A percentile compares a stretch with the other conserved stretches of the same genome.
These are phyloP conservation scores for Tarsius wallacei DNA, from an alignment of 2,797 vertebrate genomes.

Conservation along the genomic window DNA sequence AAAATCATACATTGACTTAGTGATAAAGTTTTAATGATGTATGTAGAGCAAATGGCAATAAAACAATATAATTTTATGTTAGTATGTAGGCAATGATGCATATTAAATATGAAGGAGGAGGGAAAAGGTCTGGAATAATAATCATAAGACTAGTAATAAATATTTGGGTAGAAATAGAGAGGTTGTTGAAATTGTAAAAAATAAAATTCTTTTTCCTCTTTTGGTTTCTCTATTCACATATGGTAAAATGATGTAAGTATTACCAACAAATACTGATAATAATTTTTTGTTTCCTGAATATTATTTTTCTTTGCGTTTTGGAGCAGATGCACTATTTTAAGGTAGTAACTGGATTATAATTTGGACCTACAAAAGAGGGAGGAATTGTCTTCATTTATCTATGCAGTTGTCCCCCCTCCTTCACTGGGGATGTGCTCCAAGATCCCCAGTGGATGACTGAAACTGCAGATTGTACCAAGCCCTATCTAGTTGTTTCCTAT, in stretches of 20 bases:
- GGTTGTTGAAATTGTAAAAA: conserved; percentile 23
- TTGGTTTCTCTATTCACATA: conserved; percentile 55
- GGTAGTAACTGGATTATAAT: not conserved
- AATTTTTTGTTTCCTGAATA: conserved; percentile 4
- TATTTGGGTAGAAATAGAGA: conserved; percentile 57
- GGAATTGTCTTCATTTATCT: not conserved
- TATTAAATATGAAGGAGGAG: conserved; percentile 68
- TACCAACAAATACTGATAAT: not conserved
- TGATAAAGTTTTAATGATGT: conserved; percentile 74
- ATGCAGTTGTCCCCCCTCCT: not conserved
- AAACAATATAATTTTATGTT: conserved; percentile 74
- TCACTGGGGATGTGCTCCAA: not conserved
- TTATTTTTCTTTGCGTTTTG: conserved; percentile 41
- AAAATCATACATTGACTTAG: conserved; percentile 59
- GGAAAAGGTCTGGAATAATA: conserved; percentile 43
- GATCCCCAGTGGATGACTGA: not conserved
- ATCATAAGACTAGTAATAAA: conserved; percentile 54
- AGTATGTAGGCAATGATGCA: conserved; percentile 49
- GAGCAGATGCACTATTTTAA: not conserved
- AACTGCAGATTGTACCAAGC: not conserved
- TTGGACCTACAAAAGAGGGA: conserved; percentile 30
- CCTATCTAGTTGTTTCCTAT: not conserved
- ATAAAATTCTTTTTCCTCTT: not conserved
- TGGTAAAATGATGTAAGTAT: conserved; percentile 31
- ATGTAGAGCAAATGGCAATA: conserved; percentile 53